These are phyloP conservation scores for Lacerta viridis DNA, from an alignment of 2,797 vertebrate species.

Conservation along the genomic window DNA sequence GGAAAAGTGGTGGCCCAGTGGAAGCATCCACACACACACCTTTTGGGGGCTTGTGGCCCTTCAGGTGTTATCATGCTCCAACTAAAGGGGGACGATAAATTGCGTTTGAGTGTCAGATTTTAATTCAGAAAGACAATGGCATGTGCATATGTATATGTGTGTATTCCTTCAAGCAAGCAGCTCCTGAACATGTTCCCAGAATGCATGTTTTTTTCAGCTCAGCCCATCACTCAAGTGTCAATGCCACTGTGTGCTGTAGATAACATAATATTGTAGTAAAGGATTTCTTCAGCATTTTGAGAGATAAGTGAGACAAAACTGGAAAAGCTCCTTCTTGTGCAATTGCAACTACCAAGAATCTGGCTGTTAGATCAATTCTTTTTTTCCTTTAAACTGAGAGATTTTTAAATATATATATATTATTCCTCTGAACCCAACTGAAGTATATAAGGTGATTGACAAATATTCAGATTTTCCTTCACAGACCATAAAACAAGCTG, in stretches of 20 bases:
- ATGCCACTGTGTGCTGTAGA: no score
- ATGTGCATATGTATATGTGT: not conserved
- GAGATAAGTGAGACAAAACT: not conserved
- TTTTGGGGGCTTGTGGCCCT: not conserved
- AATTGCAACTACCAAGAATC: not conserved
- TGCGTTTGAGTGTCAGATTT: not conserved
- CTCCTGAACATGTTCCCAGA: not conserved
- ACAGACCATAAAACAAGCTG: not conserved
- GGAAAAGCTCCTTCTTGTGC: not conserved
- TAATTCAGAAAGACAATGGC: not conserved
- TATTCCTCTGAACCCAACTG: not conserved
- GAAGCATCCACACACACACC: not conserved
- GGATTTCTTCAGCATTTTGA: not conserved
- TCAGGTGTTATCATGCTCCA: not conserved
- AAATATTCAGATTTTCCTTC: constrained; percentile 8
- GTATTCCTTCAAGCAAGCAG: not conserved
- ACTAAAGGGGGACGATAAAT: not conserved
- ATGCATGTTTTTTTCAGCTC: not conserved
- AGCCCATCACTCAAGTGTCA: not conserved
- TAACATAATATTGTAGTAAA: not conserved
- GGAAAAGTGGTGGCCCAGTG: no score
- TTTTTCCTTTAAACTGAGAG: no score
- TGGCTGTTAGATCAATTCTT: not conserved
- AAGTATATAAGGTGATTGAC: not conserved
- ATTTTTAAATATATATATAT: not conserved